These are phyloP conservation scores for Chlamydotis undulata DNA, from an alignment of 2,113 vertebrate species.

Conservation along the genomic window DNA sequence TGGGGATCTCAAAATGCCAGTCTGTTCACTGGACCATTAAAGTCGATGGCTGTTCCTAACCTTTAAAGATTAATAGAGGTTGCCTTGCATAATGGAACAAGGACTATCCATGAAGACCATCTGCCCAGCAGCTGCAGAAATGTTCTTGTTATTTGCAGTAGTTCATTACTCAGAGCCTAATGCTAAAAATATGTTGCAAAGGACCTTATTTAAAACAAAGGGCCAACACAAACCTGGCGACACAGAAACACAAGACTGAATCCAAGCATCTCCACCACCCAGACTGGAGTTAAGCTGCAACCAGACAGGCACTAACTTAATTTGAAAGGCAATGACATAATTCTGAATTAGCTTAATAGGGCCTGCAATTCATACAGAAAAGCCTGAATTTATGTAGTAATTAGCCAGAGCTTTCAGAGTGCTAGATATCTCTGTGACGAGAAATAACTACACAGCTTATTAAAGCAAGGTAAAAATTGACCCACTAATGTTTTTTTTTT, in stretches of 20 bases:
- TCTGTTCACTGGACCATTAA: neutral
- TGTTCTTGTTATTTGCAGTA: neutral
- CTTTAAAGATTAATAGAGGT: slow-evolving; percentile 3
- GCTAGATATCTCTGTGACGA: neutral
- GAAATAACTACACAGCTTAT: slow-evolving; percentile 4
- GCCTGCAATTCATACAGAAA: neutral
- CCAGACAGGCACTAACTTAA: neutral
- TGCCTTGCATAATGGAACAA: neutral
- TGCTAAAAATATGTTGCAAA: neutral
- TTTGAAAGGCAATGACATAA: slow-evolving; percentile 15
- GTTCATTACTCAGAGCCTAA: slow-evolving; percentile 27
- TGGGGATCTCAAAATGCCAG: neutral
- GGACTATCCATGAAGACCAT: slow-evolving; percentile 29
- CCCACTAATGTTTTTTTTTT: neutral
- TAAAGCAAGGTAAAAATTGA: neutral
- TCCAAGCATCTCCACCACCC: neutral
- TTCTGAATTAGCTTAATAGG: slow-evolving; percentile 7
- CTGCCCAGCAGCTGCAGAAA: neutral
- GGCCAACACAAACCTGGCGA: neutral
- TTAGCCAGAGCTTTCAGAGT: slow-evolving; percentile 8
- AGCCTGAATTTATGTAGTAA: slow-evolving; percentile 12
- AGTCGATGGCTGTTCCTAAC: neutral
- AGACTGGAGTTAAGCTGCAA: neutral
- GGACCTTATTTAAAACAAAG: neutral
- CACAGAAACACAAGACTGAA: neutral